Evolutionary conservation across 2,113 vertebrate species (phyloP), one percentile per base, ranked within the genome.

Genomic region (Passer montanus): DNA sequence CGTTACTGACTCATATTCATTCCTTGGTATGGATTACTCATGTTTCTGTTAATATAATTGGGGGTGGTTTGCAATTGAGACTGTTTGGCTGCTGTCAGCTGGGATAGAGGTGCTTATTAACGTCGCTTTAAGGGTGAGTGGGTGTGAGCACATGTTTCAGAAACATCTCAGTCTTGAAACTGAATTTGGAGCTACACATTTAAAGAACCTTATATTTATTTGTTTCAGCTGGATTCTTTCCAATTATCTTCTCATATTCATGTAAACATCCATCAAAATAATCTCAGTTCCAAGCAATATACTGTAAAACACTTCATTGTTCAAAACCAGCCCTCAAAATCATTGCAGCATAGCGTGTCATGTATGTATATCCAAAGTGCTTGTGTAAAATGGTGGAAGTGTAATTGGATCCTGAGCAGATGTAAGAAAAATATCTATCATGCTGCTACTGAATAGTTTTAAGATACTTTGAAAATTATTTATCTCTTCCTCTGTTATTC

Each of bases 61-160:
- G 76, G 82, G 95, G 94, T 87, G 92, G 90, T 39, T 94, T 93
- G 93, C 92, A 88, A 90, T 70, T 93, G 94, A 94, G 93, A 92
- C 88, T 94, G 94, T 93, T 96, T 95, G 95, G 92, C 90, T 96
- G 85, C 90, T 96, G 95, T 86, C 95, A 96, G 72, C 79, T 92
- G 68, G 60, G 88, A 56, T 86, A 49, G 85, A 88, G 92, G 88
- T 81, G 30, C 87, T 95, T 84, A 96, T 97, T 95, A 96, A 60
- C 2, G 4, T 81, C 15, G 20, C 67, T 92, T 84, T 87, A 72
- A 87, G 90, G 63, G 76, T 58, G 73, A 95, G 94, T 90, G 90
- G 90, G 94, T 82, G 83, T 46, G 41, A 0, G 47, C 93, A 95
- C 72, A 69, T 82, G 70, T 84, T 92, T 93, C 95, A 93, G 92